phyloP scores from a whole-genome alignment of 2,888 invertebrate species.

The Drosophila kuntzei region DNA sequence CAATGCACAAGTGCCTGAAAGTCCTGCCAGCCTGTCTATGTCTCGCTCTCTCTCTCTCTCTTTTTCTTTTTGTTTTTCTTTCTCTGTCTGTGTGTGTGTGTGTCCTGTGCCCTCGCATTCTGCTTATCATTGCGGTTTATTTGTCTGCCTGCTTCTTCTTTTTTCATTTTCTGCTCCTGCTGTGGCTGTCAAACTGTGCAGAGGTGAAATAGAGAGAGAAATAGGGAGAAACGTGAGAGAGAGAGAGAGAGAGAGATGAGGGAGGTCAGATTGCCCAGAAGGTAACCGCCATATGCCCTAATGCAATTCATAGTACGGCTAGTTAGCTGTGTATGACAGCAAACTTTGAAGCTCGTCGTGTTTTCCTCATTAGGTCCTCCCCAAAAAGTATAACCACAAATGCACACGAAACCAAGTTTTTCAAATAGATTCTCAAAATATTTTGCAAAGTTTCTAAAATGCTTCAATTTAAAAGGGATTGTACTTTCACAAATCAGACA shows the following conservation, averaged over 20 bases:
- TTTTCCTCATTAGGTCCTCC: not conserved
- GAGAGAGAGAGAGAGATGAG: not conserved
- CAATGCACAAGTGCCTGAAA: slow-evolving; percentile 55
- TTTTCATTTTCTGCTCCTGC: not conserved
- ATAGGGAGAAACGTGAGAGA: not conserved
- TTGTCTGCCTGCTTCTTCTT: slow-evolving; percentile 39
- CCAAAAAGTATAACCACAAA: slow-evolving; percentile 3
- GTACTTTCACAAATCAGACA: not conserved
- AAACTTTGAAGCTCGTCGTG: slow-evolving; percentile 17
- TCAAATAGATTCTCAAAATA: slow-evolving; percentile 4
- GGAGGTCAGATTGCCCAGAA: slow-evolving; percentile 16
- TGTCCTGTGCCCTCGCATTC: slow-evolving; percentile 43
- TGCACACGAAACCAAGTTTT: not conserved
- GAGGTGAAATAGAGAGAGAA: not conserved
- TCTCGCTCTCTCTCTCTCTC: not conserved
- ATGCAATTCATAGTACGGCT: slow-evolving; percentile 35
- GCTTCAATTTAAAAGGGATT: not conserved
- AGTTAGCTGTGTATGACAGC: slow-evolving; percentile 38
- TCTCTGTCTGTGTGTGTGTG: slow-evolving; percentile 5
- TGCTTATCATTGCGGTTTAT: slow-evolving; percentile 67
- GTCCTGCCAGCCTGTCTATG: slow-evolving; percentile 45
- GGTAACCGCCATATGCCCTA: slow-evolving; percentile 50
- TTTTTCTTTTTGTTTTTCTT: slow-evolving; percentile 2
- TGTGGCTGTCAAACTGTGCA: too few relatives aligned
- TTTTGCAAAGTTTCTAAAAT: slow-evolving; percentile 3